Percentiles rank a stretch among this genome's conserved stretches.
These are phyloP conservation scores for Caiman crocodilus DNA, from an alignment of 2,797 vertebrate species.

Conservation along the genomic window DNA sequence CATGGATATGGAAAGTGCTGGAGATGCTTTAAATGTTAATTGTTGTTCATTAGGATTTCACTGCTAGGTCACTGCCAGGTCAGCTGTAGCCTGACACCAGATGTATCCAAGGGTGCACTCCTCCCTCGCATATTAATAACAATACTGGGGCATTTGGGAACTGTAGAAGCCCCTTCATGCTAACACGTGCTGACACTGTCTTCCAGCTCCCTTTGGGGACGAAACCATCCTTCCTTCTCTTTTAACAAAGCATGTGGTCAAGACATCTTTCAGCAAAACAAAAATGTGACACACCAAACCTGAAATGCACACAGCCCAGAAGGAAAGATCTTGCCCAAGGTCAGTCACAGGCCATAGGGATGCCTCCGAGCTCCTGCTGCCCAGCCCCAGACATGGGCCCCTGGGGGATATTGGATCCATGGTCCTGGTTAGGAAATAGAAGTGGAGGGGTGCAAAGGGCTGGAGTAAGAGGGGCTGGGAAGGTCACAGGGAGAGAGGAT, in stretches of 20 bases:
- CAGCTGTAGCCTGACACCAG: rapidly evolving
- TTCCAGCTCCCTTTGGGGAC: neutral
- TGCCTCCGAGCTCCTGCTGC: neutral
- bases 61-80: conserved; percentile 41
- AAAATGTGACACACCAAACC: neutral
- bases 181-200: rapidly evolving
- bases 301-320: neutral
- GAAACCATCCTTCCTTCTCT: rapidly evolving
- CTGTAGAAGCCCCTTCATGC: neutral
- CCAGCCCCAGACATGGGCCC: too few species aligned
- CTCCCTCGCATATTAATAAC: neutral
- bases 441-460: too few species aligned
- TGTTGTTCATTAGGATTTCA: conserved; percentile 39
- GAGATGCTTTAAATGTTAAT: conserved; percentile 50
- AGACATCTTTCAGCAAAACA: neutral
- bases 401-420: too few species aligned
- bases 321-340: neutral
- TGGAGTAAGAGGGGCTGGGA: too few species aligned
- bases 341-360: neutral
- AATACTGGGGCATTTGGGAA: neutral
- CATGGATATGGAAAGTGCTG: conserved; percentile 14
- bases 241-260: neutral
- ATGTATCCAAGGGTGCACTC: rapidly evolving
- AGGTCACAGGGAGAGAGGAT: too few species aligned
- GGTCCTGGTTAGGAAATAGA: too few species aligned